Base-by-base conservation (phyloP, 2,888 invertebrate genomes). In the Cosmia pyralina region DNA sequence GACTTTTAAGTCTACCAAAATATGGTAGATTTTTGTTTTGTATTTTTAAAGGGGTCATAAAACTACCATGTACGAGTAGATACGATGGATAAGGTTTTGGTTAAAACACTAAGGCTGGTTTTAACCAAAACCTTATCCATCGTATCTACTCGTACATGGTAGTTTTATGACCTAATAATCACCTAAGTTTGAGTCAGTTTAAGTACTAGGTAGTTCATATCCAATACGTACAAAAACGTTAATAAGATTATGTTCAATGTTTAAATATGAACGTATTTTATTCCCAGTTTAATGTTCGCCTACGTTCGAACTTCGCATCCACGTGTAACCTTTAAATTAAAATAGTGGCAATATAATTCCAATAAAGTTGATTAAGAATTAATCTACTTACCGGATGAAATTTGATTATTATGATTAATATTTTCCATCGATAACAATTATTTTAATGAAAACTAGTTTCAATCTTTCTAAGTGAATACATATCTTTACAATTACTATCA, bases 271-370 rank as follows among this genome's bases (percentile, higher is more conserved):
- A 1, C 28, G 28, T 55, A 53, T 55, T 77, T 78, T 13, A 41
- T 59, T 48, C 2, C 13, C 46, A 65, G 50, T 50, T 48, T 38
- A 50, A 53, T 66, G 19, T 55, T 62, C 1, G 13, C 41, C 55
- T 72, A 34, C 50, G 46, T 41, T 22, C 13, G 19, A 59, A 64
- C 46, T 66, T 79, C 1, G 44, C 10, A 17, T 57, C 55, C 66
- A 77, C 65, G 74, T 79, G 79, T 77, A 62, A 77, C 41, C 65
- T 73, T 66, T 73, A 5, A 10, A 62, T 41, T 73, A 65, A 74
- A 70, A 70, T 5, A 38, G 34, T 34, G 13, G 38, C 11, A 41
- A 48, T 57, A 52, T 57, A 55, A 72, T 64, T 41, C 4, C 2
- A 62, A 50, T 50, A 65, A 44, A 48, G 55, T 46, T 55, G n/a